Evolutionary conservation across 1,140 invertebrate genomes (phyloP).

Genomic region (Drosophila obscura): DNA sequence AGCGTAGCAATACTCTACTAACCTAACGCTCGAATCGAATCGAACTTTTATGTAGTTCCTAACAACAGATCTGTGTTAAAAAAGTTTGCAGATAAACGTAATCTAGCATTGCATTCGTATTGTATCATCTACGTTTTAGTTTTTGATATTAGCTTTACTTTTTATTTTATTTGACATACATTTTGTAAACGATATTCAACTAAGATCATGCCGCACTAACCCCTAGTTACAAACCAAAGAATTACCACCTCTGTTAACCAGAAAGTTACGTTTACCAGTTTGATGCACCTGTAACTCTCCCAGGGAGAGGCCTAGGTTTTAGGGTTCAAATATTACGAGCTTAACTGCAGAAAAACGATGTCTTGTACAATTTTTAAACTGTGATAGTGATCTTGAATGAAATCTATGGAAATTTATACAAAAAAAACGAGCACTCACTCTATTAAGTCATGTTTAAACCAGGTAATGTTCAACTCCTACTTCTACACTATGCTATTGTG

Average conservation of each 20-base stretch:
- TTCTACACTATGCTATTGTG: no score
- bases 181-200: slow-evolving; percentile 47
- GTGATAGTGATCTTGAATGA: slow-evolving; percentile 46
- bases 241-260: slow-evolving; percentile 29
- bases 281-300: slow-evolving; percentile 47
- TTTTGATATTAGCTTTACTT: slow-evolving; percentile 43
- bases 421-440: slow-evolving; percentile 27
- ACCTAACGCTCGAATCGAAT: slow-evolving; percentile 34
- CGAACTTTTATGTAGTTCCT: slow-evolving; percentile 60
- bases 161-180: slow-evolving; percentile 52
- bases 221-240: slow-evolving; percentile 28
- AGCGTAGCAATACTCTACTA: slow-evolving; percentile 51
- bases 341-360: slow-evolving; percentile 16
- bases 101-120: slow-evolving; percentile 41
- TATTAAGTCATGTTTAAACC: slow-evolving; percentile 46
- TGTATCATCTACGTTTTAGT: slow-evolving; percentile 51
- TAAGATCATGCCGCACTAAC: slow-evolving; percentile 52
- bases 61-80: slow-evolving; percentile 28
- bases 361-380: slow-evolving; percentile 40
- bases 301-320: slow-evolving; percentile 18
- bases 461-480: slow-evolving; percentile 37
- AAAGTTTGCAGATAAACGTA: slow-evolving; percentile 16
- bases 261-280: slow-evolving; percentile 14
- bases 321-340: slow-evolving; percentile 30
- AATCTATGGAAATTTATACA: slow-evolving; percentile 32